Base-by-base conservation (phyloP, 1,140 invertebrate genomes). In the Macrobrachium rosenbergii region DNA sequence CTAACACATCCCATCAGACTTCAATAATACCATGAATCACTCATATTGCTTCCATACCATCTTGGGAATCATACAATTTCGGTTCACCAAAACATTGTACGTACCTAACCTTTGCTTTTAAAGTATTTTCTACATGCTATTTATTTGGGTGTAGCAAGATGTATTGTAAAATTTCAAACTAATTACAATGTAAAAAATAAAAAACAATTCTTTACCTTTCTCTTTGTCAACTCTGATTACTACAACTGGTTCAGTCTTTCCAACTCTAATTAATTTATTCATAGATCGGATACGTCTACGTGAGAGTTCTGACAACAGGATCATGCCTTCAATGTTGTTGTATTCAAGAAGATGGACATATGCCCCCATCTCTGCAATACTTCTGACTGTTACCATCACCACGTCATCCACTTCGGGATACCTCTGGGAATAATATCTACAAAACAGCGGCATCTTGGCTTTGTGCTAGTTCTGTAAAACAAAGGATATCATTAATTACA, bases 141-240 rank as follows among this genome's bases (percentile, higher is more conserved):
- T n/a, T n/a, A n/a, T n/a, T 37, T 37, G 28, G 28, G 28, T 37
- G 28, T 37, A 37, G 28, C 28, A 37, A 37, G 3, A 1, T 3
- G 3, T 37, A 37, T 1, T 37, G 1, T 3, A 3, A 37, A 37
- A 37, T 37, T 37, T n/a, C n/a, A n/a, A n/a, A n/a, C n/a, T n/a
- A n/a, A n/a, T n/a, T 37, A 37, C 28, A 37, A 37, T 3, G 28
- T 37, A 37, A 37, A 37, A 83, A 60, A 77, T 87, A 79, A 79
- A 73, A 83, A 60, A 77, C 45, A 77, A 77, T 17, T 21, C 11
- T 16, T 58, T 92, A 97, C 97, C 99, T 95, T 99, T 99, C 90
- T 99, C 98, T 94, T 99, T 99, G 91, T 99, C 99, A 12, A 99
- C 99, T 93, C 99, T 95, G 92, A 99, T 99, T 62, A 99, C 99